Evolutionary conservation across 2,113 vertebrate species (phyloP), one percentile per base, ranked within the genome.

Genomic region (Scartelaos histophorus): DNA sequence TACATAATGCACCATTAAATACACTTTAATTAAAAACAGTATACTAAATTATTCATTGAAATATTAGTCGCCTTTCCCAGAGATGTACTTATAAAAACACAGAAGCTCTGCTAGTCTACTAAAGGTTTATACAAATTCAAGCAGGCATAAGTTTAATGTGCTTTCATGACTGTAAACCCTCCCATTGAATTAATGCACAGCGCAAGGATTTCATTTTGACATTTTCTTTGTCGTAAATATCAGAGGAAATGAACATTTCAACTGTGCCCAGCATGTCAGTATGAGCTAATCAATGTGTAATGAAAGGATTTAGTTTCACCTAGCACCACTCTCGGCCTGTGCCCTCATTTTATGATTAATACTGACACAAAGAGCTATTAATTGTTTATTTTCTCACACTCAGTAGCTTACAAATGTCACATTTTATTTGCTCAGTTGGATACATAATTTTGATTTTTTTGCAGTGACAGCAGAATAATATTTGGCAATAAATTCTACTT

Each of bases 191-290:
- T 64, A 64, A 43, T 21, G 34, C n/a, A 34, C 61, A 12, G 61
- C 19, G 43, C 29, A 1, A 10, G 19, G 53, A 51, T 6, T 15
- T 49, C 43, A 17, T 57, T 25, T 57, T 69, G 67, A 38, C 25
- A 13, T 70, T 51, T 51, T 38, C 10, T 57, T 58, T 35, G 22
- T 38, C 15, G 34, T 43, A 69, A 64, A 22, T 53, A 25, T 17
- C 54, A 73, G 57, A 46, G 69, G 57, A 64, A 53, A 61, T 61
- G 25, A 61, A 43, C 61, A 34, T 64, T 64, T 64, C 43, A 64
- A 64, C 21, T 64, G 34, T 64, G 34, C 19, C 61, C 61, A 43
- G 43, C 25, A 34, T n/a, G 34, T 64, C 61, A 64, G 43, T 64
- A 43, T n/a, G 17, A 38, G 34, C 35, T 35, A 64, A 64, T 64